These are phyloP conservation scores for Drosophila sechellia DNA, from an alignment of 1,140 invertebrate species.

Conservation along the genomic window DNA sequence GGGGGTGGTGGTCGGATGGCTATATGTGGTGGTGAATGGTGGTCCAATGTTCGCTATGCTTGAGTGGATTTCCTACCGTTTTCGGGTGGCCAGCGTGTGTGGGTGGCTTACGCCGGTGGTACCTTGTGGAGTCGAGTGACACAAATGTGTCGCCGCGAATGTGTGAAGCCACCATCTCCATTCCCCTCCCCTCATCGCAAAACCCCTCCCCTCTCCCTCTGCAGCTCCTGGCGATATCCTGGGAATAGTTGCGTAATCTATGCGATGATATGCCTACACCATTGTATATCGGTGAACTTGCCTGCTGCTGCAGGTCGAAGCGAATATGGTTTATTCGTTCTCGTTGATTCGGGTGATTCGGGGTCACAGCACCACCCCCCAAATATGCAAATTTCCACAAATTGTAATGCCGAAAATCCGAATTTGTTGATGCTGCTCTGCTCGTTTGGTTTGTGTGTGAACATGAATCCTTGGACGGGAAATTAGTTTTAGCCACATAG, in stretches of 20 bases:
- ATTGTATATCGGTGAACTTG: slow-evolving; percentile 50
- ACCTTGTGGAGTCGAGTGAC: slow-evolving; percentile 54
- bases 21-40: neutral
- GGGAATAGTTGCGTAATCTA: slow-evolving; percentile 80
- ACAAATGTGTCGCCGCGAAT: slow-evolving; percentile 66
- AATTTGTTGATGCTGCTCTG: slow-evolving; percentile 35
- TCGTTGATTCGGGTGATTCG: neutral
- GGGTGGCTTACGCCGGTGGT: slow-evolving; percentile 10
- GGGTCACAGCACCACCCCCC: neutral
- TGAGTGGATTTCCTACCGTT: slow-evolving; percentile 61
- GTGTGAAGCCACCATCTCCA: slow-evolving; percentile 1
- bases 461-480: slow-evolving; percentile 41
- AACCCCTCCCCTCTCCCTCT: too few relatives aligned
- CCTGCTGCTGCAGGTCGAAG: slow-evolving; percentile 35
- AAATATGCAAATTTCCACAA: slow-evolving; percentile 34
- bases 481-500: slow-evolving; percentile 74
- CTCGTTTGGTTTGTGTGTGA: slow-evolving; percentile 5
- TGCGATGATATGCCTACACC: slow-evolving; percentile 71
- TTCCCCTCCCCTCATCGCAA: too few relatives aligned
- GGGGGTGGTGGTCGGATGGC: slow-evolving; percentile 6
- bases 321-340: slow-evolving; percentile 31
- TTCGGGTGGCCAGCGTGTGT: slow-evolving; percentile 24
- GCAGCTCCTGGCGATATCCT: neutral
- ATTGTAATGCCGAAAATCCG: slow-evolving; percentile 38
- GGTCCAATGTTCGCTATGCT: slow-evolving; percentile 39